Base-by-base conservation (phyloP, 35 echinoderm and acorn worm genomes). In the Lytechinus variegatus region DNA sequence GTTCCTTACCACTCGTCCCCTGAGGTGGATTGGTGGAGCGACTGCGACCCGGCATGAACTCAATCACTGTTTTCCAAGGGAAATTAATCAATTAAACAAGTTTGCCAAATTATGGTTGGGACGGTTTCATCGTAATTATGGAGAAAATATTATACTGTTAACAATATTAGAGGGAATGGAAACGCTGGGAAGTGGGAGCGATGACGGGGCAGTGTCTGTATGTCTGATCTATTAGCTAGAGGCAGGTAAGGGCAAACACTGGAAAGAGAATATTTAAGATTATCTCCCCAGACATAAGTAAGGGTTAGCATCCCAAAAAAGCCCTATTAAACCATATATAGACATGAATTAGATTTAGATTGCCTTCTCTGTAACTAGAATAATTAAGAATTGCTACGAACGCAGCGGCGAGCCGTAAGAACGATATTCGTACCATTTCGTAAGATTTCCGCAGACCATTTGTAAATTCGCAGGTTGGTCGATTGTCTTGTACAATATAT, bases 11-110 rank as follows among this genome's bases (percentile, higher is more conserved):
- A 10, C 88, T 28, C 24, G 88, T 90, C 52, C 88, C 88, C 88
- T 12, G 88, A 54, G 29, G 28, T 52, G 88, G 16, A 21, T 54
- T 90, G 88, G 88, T 54, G 52, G 88, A 33, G 52, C 14, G 88
- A 33, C 52, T 14, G 28, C 88, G 88, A 90, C 88, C 28, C 29
- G 28, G 16, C 29, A 3, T 90, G 88, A 90, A 44, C 88, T 21
- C 88, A 54, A 9, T 5, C 88, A 51, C 88, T 90, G 52, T 90
- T 90, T 90, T 90, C 29, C 9, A 44, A 52, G 88, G 88, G 88
- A 90, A 90, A 90, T 90, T 90, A 54, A 10, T 90, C 88, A 90
- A 90, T 90, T 90, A 90, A 90, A 90, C 88, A 90, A 90, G 88
- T 90, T 90, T 90, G 88, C 88, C 29, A 90, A 90, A 90, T 90